phyloP scores from a whole-genome alignment of 2,888 invertebrate species.

The Eulithis testata region DNA sequence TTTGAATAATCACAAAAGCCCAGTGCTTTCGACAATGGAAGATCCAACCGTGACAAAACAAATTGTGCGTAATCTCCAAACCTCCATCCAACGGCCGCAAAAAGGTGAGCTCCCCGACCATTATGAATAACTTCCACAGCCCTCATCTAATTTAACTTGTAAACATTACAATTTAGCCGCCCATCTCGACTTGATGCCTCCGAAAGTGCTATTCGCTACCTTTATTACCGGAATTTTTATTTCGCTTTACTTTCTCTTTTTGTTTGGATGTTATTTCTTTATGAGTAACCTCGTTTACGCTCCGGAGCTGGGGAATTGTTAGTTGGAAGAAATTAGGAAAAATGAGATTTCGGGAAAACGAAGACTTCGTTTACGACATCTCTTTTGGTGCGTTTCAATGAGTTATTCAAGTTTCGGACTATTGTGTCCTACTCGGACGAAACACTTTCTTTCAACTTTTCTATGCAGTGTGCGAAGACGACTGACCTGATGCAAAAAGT shows the following conservation, averaged over 20 bases:
- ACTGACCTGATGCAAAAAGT: too few species aligned
- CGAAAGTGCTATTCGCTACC: slow-evolving; percentile 72
- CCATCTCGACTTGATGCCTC: slow-evolving; percentile 74
- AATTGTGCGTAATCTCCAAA: slow-evolving; percentile 68
- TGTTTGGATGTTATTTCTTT: slow-evolving; percentile 66
- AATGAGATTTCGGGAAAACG: slow-evolving; percentile 16
- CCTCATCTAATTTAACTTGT: slow-evolving; percentile 81
- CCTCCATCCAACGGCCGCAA: slow-evolving; percentile 51
- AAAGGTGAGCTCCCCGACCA: slow-evolving; percentile 64
- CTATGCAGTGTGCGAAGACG: background rate
- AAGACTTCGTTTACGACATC: slow-evolving; percentile 4
- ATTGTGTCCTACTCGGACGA: too few species aligned
- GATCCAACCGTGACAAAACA: slow-evolving; percentile 47
- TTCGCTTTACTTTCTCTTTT: slow-evolving; percentile 61
- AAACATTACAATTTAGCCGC: slow-evolving; percentile 79
- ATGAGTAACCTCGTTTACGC: slow-evolving; percentile 59
- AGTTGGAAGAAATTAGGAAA: slow-evolving; percentile 35
- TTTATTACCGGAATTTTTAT: slow-evolving; percentile 69
- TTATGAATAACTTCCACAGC: slow-evolving; percentile 73
- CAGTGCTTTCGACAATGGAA: slow-evolving; percentile 21
- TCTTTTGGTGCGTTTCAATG: background rate
- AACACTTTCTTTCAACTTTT: too few species aligned
- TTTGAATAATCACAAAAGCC: slow-evolving; percentile 10
- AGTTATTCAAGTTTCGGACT: too few species aligned
- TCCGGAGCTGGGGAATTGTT: slow-evolving; percentile 35